phyloP scores from a whole-genome alignment of 2,797 vertebrate genomes.

The Notolepis coatsorum region DNA sequence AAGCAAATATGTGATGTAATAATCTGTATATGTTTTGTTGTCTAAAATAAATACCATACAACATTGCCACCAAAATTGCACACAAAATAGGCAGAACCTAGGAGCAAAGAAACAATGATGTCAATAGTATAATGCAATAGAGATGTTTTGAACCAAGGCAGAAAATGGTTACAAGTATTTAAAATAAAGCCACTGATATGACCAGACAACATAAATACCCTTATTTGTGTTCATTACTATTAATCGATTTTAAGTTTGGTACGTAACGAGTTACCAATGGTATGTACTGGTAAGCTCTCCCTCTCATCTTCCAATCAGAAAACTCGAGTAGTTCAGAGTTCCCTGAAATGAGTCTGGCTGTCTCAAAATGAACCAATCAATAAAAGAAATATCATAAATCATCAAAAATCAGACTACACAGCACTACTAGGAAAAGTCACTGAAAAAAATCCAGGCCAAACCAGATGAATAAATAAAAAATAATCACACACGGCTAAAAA shows the following conservation, averaged over 20 bases:
- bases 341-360: no score
- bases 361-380: no score
- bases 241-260: no score
- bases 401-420: neutral
- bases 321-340: no score
- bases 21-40: no score
- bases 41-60: no score
- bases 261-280: no score
- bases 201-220: neutral
- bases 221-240: no score
- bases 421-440: conserved; percentile 3
- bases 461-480: conserved; percentile 41
- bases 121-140: conserved; percentile 29
- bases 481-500: neutral
- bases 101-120: conserved; percentile 4
- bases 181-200: conserved; percentile 59
- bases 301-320: no score
- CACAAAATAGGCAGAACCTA: conserved; percentile 22
- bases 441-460: conserved; percentile 34
- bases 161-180: conserved; percentile 40
- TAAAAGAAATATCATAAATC: neutral
- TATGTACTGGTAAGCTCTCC: no score
- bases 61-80: conserved; percentile 34
- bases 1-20: no score
- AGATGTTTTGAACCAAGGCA: conserved; percentile 55